Base-by-base conservation (phyloP, 1,140 invertebrate species). In the Watersipora subatra region DNA sequence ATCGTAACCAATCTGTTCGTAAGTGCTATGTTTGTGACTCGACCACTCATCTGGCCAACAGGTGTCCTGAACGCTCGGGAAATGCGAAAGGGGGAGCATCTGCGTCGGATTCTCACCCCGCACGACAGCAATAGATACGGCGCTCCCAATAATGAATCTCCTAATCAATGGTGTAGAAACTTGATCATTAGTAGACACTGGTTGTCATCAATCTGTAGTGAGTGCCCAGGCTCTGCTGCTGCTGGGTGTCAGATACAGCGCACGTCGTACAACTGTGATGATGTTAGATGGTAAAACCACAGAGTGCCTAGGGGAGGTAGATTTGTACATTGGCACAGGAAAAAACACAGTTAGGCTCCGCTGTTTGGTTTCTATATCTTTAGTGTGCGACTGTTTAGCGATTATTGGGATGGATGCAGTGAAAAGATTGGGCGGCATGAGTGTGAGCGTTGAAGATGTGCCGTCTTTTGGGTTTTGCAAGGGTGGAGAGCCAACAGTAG, bases 361-460 rank as follows among this genome's bases (percentile, higher is more conserved):
- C 7, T 59, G 58, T 22, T 22, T 59, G 22, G 58, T 59, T 12
- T 28, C 58, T 12, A 59, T 12, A 59, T 59, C 58, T 22, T 59
- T 59, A 17, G 22, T 28, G 7, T 59, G 34, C n/a, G 34, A n/a
- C 7, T 59, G 27, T 59, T 7, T 17, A 25, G 22, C 27, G 7
- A 24, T 59, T 12, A 24, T 59, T 28, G 58, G 58, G 17, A 59
- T 59, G 58, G 58, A 59, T 59, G 58, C 58, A 59, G 58, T 59
- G 27, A 24, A 28, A 17, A 17, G 58, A 17, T 22, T 59, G 7
- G 58, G 58, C 7, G 58, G 58, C 7, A 12, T 59, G 17, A 24
- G 7, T 12, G 58, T 59, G 27, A 59, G 58, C 58, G 7, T 22
- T 22, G 7, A 59, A 24, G 58, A 22, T 46, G 34, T 46, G 34